These are phyloP conservation scores for Drosophila biarmipes DNA, from an alignment of 1,140 invertebrate species.

Conservation along the genomic window DNA sequence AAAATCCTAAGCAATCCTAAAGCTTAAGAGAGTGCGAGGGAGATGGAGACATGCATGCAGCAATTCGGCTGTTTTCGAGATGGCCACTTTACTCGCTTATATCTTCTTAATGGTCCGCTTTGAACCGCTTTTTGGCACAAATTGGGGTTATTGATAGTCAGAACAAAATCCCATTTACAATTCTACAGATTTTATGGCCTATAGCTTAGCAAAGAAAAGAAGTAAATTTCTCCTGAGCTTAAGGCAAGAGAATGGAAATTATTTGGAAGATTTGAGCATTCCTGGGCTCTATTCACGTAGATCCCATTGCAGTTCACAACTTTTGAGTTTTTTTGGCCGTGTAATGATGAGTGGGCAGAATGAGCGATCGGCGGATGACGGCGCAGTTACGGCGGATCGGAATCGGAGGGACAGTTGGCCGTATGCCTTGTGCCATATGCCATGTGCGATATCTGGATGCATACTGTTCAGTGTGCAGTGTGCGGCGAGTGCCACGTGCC, in stretches of 20 bases:
- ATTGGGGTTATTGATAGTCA: too few relatives aligned
- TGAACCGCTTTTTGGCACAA: too few relatives aligned
- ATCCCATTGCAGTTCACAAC: background rate
- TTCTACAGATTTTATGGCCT: too few relatives aligned
- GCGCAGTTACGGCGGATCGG: conserved; percentile 33
- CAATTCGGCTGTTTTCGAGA: too few relatives aligned
- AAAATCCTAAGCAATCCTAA: background rate
- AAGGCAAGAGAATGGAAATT: background rate
- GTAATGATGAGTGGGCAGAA: conserved; percentile 62
- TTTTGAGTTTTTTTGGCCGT: background rate
- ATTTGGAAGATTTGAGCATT: background rate
- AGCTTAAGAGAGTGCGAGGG: too few relatives aligned
- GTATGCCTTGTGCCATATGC: conserved; percentile 2
- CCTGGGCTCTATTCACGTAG: background rate
- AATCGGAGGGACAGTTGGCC: conserved; percentile 48
- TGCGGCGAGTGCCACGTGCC: conserved; percentile 10
- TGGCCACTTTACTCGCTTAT: too few relatives aligned
- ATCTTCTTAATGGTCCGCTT: too few relatives aligned
- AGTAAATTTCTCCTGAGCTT: too few relatives aligned
- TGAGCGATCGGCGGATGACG: conserved; percentile 58
- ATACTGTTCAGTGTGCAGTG: too few relatives aligned
- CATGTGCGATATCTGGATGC: conserved; percentile 6
- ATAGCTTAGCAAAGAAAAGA: too few relatives aligned
- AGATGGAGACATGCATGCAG: too few relatives aligned
- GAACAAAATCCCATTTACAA: too few relatives aligned